phyloP scores from a whole-genome alignment of 2,797 vertebrate species.

The Falco peregrinus region DNA sequence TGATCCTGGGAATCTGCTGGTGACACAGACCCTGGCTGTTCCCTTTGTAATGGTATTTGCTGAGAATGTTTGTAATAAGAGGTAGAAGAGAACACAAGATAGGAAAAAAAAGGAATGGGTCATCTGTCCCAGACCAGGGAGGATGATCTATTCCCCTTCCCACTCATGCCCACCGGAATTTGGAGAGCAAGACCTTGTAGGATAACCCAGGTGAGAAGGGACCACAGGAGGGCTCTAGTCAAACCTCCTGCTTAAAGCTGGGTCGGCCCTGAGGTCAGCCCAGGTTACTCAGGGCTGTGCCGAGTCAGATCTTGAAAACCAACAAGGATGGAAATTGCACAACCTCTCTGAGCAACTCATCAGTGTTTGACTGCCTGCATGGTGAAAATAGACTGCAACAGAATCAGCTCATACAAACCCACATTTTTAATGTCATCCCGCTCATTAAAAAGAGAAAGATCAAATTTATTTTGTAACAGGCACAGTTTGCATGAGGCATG shows the following conservation, averaged over 20 bases:
- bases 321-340: neutral
- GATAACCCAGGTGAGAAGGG: neutral
- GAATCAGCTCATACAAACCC: neutral
- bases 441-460: slow-evolving; percentile 47
- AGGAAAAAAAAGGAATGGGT: neutral
- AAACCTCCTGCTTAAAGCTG: neutral
- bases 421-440: neutral
- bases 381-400: neutral
- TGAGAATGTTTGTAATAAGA: neutral
- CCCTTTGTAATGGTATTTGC: neutral
- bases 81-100: neutral
- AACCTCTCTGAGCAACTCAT: neutral
- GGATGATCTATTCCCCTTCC: neutral
- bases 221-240: neutral
- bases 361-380: neutral
- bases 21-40: neutral
- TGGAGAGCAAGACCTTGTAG: neutral
- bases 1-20: neutral
- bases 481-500: neutral
- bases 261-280: neutral
- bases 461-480: slow-evolving; percentile 21
- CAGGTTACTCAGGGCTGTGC: neutral
- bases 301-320: neutral
- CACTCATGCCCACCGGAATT: accelerated
- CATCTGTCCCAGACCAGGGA: neutral